Percentiles rank a stretch among this genome's conserved stretches.
These are phyloP conservation scores for Pitangus sulphuratus DNA, from an alignment of 2,797 vertebrate species.

Conservation along the genomic window DNA sequence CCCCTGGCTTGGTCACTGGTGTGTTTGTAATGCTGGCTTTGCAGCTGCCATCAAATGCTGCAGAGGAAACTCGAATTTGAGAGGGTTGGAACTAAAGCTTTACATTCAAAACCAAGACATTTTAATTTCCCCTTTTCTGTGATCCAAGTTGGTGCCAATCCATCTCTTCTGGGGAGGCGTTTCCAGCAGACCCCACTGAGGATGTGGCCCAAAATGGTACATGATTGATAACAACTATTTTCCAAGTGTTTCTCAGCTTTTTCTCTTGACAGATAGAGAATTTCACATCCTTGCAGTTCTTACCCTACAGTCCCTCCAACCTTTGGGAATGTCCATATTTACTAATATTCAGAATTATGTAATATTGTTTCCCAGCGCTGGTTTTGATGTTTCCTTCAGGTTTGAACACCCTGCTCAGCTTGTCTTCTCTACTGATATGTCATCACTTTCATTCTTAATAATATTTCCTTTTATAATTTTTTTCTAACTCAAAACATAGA, in stretches of 20 bases:
- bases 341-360: background rate
- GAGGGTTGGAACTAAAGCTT: background rate
- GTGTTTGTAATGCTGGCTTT: background rate
- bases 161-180: background rate
- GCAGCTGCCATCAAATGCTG: accelerated
- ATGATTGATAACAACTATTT: accelerated
- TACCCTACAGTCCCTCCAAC: background rate
- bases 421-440: background rate
- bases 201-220: background rate
- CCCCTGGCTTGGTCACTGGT: accelerated
- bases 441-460: background rate
- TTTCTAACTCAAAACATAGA: background rate
- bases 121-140: background rate
- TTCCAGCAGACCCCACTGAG: background rate
- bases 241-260: background rate
- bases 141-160: accelerated
- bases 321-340: background rate
- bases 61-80: background rate
- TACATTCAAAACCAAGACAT: background rate
- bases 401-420: background rate
- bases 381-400: background rate
- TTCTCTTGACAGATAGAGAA: background rate
- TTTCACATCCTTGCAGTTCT: background rate
- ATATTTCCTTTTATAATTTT: background rate
- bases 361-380: background rate